Base-by-base conservation (phyloP, 2,113 vertebrate species). In the Macheiramphus alcinus region DNA sequence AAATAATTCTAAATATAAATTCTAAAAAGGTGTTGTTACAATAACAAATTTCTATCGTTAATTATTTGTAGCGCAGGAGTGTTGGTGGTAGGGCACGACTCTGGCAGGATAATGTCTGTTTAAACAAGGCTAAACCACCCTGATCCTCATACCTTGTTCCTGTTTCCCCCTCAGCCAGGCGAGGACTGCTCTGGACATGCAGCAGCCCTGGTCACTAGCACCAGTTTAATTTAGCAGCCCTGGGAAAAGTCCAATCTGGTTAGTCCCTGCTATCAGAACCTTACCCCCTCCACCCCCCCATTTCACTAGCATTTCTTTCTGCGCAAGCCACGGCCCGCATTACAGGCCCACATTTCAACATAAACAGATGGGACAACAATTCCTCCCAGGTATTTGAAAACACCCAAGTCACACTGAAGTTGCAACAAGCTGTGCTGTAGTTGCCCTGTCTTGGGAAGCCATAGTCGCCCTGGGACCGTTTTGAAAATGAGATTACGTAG, bases 101-200 rank as follows among this genome's bases (percentile, higher is more conserved):
- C 7, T 53, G 52, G 34, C 59, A 80, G 40, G 48, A 52, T 36
- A 12, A 16, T 8, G 5, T 29, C 63, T 72, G 62, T 84, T 90
- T 61, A 40, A 66, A 59, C 42, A 74, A 70, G 68, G 26, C 38
- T 55, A 38, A 88, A 59, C 53, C 17, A 13, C 32, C 23, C 58
- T 2, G 2, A 15, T 68, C 59, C 32, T 92, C 0, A 0, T 70
- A 59, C 42, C 67, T 50, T 22, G 13, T 43, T 45, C 11, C 5
- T 43, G 0, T 45, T 71, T 74, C 32, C n/a, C 26, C 7, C 58
- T 62, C 29, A 52, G 59, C 27, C 43, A 32, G 50, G 31, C 2
- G 2, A 53, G 72, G 43, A 8, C 38, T 16, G 40, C 26, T 40
- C 70, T 62, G 58, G 61, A 29, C 3, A 6, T 8, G 50, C 58